Evolutionary conservation across 2,113 vertebrate species (phyloP).

Genomic region (Ptilonorhynchus violaceus): DNA sequence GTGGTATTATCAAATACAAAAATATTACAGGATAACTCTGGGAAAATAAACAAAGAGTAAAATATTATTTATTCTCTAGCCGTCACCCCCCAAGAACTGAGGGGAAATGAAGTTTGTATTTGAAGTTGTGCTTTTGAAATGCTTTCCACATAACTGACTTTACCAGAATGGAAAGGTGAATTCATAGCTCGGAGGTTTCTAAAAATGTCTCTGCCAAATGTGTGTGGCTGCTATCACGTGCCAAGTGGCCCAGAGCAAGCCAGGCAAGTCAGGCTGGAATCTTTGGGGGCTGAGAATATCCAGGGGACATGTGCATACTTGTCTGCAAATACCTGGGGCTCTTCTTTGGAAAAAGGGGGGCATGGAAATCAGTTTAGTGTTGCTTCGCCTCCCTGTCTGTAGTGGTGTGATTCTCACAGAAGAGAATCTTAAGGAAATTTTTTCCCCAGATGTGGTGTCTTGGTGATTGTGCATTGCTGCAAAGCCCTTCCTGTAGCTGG

Average conservation of each 20-base stretch:
- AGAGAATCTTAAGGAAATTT: not conserved
- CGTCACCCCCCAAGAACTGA: not conserved
- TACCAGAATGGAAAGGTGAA: slow-evolving; percentile 51
- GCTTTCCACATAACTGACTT: slow-evolving; percentile 41
- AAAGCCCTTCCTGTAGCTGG: not conserved
- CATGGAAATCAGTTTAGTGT: not conserved
- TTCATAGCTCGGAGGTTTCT: slow-evolving; percentile 56
- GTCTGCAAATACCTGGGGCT: slow-evolving; percentile 30
- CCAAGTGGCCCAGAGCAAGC: slow-evolving; percentile 56
- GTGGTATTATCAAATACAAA: not conserved
- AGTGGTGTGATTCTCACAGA: not conserved
- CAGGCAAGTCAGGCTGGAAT: slow-evolving; percentile 57
- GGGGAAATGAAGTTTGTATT: not conserved
- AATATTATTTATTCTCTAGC: not conserved
- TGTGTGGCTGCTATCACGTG: slow-evolving; percentile 28
- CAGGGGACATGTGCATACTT: slow-evolving; percentile 37
- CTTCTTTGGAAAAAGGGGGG: not conserved
- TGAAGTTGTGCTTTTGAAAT: slow-evolving; percentile 12
- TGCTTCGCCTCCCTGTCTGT: not conserved
- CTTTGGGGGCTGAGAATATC: slow-evolving; percentile 61
- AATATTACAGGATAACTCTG: not conserved
- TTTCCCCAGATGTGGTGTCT: not conserved
- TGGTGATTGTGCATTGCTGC: not conserved
- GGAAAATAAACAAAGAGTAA: not conserved
- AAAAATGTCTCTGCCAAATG: slow-evolving; percentile 65